Conservation (phyloP, 2,888 invertebrate genomes). For the Hymenopus coronatus region DNA sequence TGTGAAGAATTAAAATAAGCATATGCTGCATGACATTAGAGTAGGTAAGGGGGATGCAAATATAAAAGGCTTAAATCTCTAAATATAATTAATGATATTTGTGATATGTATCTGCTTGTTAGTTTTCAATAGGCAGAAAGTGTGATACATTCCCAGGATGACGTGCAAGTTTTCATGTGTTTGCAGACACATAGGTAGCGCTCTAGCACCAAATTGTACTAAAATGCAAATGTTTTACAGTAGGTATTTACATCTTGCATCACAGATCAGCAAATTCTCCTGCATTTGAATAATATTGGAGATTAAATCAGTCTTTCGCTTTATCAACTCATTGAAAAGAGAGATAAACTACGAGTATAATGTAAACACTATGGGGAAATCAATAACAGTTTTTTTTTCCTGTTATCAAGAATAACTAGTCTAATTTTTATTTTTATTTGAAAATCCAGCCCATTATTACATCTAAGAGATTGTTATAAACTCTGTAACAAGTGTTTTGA, state of each 20-base stretch:
- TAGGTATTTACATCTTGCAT: not conserved
- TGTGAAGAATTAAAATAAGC: not conserved
- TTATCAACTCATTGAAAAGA: not conserved
- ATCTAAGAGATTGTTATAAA: not conserved
- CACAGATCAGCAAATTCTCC: not conserved
- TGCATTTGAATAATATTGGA: not conserved
- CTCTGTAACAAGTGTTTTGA: not conserved
- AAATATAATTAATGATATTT: not conserved
- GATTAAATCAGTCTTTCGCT: not conserved
- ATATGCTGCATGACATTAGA: conserved; percentile 1
- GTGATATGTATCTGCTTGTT: not conserved
- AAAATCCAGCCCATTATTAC: not conserved
- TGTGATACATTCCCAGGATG: not conserved
- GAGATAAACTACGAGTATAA: not conserved
- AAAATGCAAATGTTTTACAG: not conserved
- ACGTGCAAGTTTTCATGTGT: not conserved
- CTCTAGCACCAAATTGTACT: not conserved
- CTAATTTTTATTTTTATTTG: not conserved
- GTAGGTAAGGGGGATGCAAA: not conserved
- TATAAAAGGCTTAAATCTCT: not conserved
- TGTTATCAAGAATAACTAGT: not conserved
- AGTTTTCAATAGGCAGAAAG: not conserved
- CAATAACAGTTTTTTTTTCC: not conserved
- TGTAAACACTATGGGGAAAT: not conserved
- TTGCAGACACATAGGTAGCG: not conserved